Conservation (phyloP, 2,113 vertebrate species). For the Propithecus coquereli region DNA sequence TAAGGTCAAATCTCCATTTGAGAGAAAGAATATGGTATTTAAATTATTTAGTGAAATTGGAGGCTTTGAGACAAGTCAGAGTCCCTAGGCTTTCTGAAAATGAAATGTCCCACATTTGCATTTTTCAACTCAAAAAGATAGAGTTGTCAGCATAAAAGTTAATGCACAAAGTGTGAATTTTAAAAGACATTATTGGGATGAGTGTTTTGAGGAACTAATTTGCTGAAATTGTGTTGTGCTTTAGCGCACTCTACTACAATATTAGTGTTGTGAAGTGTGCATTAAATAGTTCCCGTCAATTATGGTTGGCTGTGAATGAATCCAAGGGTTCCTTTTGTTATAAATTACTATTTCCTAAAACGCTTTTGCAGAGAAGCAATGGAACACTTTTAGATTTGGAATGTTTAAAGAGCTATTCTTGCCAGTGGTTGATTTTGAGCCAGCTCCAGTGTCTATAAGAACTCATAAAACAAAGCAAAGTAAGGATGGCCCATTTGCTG, state of each 20-base stretch:
- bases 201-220: constrained; percentile 55
- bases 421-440: constrained; percentile 54
- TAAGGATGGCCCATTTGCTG: neutral
- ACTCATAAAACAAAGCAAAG: constrained; percentile 21
- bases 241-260: neutral
- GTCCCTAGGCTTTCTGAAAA: constrained; percentile 29
- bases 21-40: constrained; percentile 35
- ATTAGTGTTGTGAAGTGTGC: neutral
- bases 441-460: constrained; percentile 17
- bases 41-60: constrained; percentile 50
- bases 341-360: constrained; percentile 70
- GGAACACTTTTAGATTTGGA: constrained; percentile 58
- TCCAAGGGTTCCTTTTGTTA: constrained; percentile 58
- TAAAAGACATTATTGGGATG: constrained; percentile 22
- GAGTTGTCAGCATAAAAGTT: constrained; percentile 33
- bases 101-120: neutral
- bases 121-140: neutral
- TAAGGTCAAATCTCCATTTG: constrained; percentile 35
- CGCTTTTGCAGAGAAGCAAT: constrained; percentile 53
- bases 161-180: neutral
- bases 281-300: constrained; percentile 41
- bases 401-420: constrained; percentile 37
- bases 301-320: constrained; percentile 50
- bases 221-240: constrained; percentile 25
- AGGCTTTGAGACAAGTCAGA: constrained; percentile 26